Evolutionary conservation across 2,888 invertebrate genomes (phyloP).

Genomic region (Eupithecia vulgata): DNA sequence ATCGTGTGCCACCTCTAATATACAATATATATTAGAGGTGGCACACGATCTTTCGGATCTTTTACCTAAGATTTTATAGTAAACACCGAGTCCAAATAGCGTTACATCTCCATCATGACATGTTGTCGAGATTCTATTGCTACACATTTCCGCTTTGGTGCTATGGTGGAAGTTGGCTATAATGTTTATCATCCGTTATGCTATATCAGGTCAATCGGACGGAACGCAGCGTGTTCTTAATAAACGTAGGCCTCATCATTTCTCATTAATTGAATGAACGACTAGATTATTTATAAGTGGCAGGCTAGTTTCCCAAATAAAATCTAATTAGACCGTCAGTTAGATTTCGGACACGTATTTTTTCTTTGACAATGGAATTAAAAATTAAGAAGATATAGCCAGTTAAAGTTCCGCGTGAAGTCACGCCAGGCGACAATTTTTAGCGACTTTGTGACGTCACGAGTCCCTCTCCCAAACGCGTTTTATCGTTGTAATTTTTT

Average conservation of each 20-base stretch:
- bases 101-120: neutral
- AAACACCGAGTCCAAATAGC: neutral
- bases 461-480: no score
- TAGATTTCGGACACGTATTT: no score
- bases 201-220: neutral
- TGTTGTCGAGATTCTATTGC: neutral
- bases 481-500: no score
- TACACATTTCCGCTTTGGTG: neutral
- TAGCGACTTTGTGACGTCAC: no score
- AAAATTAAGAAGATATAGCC: no score
- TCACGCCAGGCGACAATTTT: no score
- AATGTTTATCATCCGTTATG: neutral
- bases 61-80: neutral
- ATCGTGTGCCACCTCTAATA: no score
- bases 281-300: constrained; percentile 7
- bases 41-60: no score
- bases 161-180: neutral
- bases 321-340: no score
- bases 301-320: neutral
- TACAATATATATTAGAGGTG: no score
- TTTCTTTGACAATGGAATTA: no score
- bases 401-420: no score
- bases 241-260: constrained; percentile 2
- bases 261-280: constrained; percentile 19
- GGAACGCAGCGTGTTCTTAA: neutral